Conservation (phyloP, 1,140 invertebrate genomes). For the Lasioglossum baleicum region DNA sequence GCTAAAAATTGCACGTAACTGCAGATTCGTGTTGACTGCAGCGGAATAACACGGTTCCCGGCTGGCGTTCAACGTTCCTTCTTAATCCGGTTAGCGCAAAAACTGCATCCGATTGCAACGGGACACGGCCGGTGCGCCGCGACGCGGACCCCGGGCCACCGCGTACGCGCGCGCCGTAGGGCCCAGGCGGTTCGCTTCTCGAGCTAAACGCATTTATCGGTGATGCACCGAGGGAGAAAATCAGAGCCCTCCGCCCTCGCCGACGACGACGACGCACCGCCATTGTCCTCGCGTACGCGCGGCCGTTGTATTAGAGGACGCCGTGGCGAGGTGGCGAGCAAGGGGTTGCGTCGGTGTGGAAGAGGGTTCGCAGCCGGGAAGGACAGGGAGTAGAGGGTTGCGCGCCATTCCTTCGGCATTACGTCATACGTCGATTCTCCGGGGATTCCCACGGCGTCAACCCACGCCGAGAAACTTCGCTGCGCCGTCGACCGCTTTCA, state of each 20-base stretch:
- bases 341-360: slow-evolving; percentile 55
- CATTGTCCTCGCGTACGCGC: slow-evolving; percentile 43
- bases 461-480: slow-evolving; percentile 36
- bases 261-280: slow-evolving; percentile 4
- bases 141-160: slow-evolving; percentile 4
- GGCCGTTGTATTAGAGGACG: slow-evolving; percentile 34
- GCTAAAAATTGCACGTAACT: slow-evolving; percentile 68
- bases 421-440: slow-evolving; percentile 68
- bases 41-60: slow-evolving; percentile 75
- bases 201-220: slow-evolving; percentile 72
- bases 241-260: slow-evolving; percentile 32
- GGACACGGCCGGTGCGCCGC: too few relatives aligned
- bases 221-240: slow-evolving; percentile 64
- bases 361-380: slow-evolving; percentile 39
- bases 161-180: not conserved
- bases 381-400: slow-evolving; percentile 31
- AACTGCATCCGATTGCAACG: slow-evolving; percentile 65
- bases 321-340: slow-evolving; percentile 46
- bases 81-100: slow-evolving; percentile 71
- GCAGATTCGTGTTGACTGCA: slow-evolving; percentile 74
- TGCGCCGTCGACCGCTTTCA: too few relatives aligned
- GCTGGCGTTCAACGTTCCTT: slow-evolving; percentile 68
- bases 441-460: slow-evolving; percentile 66
- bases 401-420: slow-evolving; percentile 57
- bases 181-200: too few relatives aligned